phyloP scores from a whole-genome alignment of 1,140 invertebrate species.

The Phthorimaea operculella region DNA sequence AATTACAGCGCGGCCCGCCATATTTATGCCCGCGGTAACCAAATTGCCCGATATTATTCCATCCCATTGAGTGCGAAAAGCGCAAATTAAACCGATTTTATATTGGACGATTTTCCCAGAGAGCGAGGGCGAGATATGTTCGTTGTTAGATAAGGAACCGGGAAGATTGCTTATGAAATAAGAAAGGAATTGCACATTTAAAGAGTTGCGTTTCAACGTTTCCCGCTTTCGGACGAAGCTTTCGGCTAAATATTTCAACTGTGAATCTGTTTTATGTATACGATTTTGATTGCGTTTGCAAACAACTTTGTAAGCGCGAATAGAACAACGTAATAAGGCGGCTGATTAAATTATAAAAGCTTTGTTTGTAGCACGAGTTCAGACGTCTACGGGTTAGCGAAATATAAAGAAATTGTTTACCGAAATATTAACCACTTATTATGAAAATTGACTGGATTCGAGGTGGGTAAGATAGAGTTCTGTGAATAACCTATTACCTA shows the following conservation, averaged over 20 bases:
- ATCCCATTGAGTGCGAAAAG: conserved; percentile 68
- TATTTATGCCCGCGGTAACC: conserved; percentile 67
- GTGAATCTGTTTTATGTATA: conserved; percentile 12
- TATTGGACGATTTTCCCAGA: conserved; percentile 65
- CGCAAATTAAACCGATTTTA: conserved; percentile 69
- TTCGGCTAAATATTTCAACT: conserved; percentile 41
- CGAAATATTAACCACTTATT: no score
- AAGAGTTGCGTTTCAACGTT: conserved; percentile 50
- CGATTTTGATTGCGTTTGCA: conserved; percentile 15
- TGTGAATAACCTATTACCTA: no score
- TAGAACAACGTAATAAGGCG: conserved; percentile 9
- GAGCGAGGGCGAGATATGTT: conserved; percentile 64
- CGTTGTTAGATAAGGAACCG: conserved; percentile 60
- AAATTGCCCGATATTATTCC: conserved; percentile 68
- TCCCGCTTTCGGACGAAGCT: conserved; percentile 17
- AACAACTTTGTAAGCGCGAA: conserved; percentile 20
- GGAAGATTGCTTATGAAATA: conserved; percentile 67
- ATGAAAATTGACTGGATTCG: no score
- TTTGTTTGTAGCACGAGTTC: background rate
- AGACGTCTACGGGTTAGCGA: background rate
- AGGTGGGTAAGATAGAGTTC: no score
- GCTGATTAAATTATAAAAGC: conserved; percentile 19
- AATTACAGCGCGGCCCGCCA: conserved; percentile 63
- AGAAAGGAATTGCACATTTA: conserved; percentile 63
- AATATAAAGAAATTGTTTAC: no score